Evolutionary conservation across 2,113 vertebrate species (phyloP).

Genomic region (Megaceryle maxima): DNA sequence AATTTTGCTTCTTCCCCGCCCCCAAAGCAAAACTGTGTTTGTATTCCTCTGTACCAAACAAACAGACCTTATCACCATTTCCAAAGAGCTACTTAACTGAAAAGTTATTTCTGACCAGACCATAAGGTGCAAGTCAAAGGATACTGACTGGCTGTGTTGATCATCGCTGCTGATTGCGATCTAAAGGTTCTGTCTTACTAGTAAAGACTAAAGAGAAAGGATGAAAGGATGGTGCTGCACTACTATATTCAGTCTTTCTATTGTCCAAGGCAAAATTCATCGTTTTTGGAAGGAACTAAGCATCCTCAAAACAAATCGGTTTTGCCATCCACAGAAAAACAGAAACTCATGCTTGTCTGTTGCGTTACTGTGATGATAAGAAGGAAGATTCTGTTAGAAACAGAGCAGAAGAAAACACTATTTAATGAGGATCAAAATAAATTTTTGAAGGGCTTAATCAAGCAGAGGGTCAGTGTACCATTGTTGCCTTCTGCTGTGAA

Average conservation of each 20-base stretch:
- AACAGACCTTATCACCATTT: not conserved
- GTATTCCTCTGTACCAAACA: not conserved
- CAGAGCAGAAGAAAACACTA: not conserved
- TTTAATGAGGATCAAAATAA: not conserved
- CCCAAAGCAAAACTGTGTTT: not conserved
- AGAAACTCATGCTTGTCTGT: not conserved
- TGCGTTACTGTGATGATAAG: too few species aligned
- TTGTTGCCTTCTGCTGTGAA: not conserved
- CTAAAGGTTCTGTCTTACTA: not conserved
- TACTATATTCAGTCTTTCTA: not conserved
- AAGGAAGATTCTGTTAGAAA: not conserved
- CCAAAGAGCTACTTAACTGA: not conserved
- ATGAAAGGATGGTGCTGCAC: not conserved
- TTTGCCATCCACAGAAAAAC: not conserved
- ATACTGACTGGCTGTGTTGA: rapidly evolving
- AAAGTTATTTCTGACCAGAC: not conserved
- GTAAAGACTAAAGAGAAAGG: not conserved
- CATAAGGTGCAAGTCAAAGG: not conserved
- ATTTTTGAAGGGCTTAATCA: not conserved
- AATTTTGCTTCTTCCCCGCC: not conserved
- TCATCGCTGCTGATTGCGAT: not conserved
- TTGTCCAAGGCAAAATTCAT: not conserved
- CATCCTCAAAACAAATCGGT: not conserved
- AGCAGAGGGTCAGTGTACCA: not conserved
- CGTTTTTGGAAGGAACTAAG: not conserved